phyloP scores from a whole-genome alignment of 2,797 vertebrate genomes.

The Gymnothorax javanicus region DNA sequence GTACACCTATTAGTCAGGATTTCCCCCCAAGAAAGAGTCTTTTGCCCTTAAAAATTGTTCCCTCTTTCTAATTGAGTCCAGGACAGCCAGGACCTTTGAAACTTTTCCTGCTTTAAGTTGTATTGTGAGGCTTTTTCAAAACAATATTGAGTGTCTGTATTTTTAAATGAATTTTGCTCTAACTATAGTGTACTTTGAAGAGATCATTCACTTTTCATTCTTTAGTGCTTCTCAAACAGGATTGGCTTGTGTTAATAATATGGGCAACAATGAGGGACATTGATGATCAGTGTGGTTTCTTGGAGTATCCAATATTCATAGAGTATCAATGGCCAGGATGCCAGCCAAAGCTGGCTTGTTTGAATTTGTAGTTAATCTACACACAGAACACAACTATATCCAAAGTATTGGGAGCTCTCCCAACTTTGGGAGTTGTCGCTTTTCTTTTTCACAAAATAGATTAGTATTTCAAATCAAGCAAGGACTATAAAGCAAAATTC shows the following conservation, averaged over 20 bases:
- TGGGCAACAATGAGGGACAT: background rate
- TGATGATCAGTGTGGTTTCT: background rate
- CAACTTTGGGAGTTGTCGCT: no score
- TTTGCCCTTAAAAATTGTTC: background rate
- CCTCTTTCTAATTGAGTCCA: background rate
- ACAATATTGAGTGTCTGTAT: background rate
- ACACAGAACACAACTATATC: no score
- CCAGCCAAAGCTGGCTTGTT: no score
- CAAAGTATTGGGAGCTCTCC: no score
- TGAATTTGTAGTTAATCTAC: no score
- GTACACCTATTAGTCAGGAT: background rate
- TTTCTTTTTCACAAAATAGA: no score
- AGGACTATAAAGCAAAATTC: no score
- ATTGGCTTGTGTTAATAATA: background rate
- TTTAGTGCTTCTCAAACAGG: background rate
- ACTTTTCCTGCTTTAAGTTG: no score
- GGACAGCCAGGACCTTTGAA: background rate
- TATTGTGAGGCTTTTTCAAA: background rate
- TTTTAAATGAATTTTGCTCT: background rate
- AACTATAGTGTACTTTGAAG: background rate
- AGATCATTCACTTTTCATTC: background rate
- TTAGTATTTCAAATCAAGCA: no score
- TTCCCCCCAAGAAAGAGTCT: background rate
- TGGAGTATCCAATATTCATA: background rate
- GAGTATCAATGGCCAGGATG: no score